Base-by-base conservation (phyloP, 2,113 vertebrate genomes). In the Pithys albifrons region DNA sequence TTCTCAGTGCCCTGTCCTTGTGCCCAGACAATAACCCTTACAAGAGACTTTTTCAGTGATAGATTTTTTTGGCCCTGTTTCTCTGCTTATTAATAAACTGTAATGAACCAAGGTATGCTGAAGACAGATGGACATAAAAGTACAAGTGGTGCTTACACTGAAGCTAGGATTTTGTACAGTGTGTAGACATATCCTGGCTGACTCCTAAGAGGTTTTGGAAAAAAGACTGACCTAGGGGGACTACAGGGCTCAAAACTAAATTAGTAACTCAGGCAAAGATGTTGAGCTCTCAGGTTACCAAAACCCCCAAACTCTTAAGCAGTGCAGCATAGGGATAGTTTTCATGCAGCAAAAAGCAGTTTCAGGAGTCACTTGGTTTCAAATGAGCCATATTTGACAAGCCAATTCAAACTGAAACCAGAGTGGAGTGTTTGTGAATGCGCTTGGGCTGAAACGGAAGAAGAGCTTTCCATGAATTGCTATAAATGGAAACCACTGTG, bases 321-420 rank as follows among this genome's bases (percentile, higher is more conserved):
- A 92, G 48, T 35, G 41, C 62, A 90, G 61, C 37, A 8, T 19
- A 69, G 45, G 75, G 66, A 59, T 59, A 95, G 57, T 93, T 96
- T 94, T 95, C 73, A 41, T 20, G 79, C 73, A 86, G 79, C 59
- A 78, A 94, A 84, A 69, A 89, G 65, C 75, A 93, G 85, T 94
- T 96, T 95, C 88, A 86, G 83, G 74, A 91, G 89, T 86, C 70
- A 69, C 64, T 89, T 7, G 2, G 75, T 95, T 94, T 92, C 91
- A 85, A 66, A 84, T 93, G 85, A 95, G 54, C 88, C 9, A 2
- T 91, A 10, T 64, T 65, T 92, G 85, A 92, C 79, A 88, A 48
- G 72, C 46, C 76, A 95, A 66, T 54, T 95, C 91, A 94, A 84
- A 94, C 27, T 91, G 95, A 96, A 96, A 97, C 93, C 76, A 0